Evolutionary conservation across 2,888 invertebrate genomes (phyloP).

Genomic region (Heliconius ismenius): DNA sequence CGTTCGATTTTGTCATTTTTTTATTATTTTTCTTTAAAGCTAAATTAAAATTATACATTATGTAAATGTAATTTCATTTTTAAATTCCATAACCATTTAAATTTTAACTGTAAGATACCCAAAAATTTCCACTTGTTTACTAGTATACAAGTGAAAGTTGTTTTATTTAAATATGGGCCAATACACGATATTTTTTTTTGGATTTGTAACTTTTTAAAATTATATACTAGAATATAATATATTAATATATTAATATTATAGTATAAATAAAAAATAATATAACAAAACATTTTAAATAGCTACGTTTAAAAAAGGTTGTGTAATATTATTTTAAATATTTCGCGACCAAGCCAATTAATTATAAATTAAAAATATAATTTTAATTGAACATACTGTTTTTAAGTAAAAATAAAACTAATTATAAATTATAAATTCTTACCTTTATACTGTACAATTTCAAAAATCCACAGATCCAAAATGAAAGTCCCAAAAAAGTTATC

Average conservation of each 20-base stretch:
- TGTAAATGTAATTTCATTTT: not conserved
- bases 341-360: no score
- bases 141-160: conserved; percentile 4
- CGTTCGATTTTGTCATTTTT: not conserved
- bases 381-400: not conserved
- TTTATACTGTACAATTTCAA: not conserved
- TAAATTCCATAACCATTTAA: not conserved
- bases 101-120: not conserved
- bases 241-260: no score
- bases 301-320: no score
- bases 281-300: no score
- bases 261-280: no score
- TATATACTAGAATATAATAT: not conserved
- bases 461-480: conserved; percentile 13
- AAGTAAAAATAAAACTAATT: not conserved
- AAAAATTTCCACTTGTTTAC: not conserved
- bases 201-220: not conserved
- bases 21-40: not conserved
- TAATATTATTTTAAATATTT: no score
- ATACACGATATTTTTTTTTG: not conserved
- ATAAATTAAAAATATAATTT: not conserved
- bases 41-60: no score
- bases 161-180: not conserved
- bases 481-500: conserved; percentile 10
- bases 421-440: conserved; percentile 19